Conservation (phyloP, 2,113 vertebrate genomes). For the Caretta caretta region DNA sequence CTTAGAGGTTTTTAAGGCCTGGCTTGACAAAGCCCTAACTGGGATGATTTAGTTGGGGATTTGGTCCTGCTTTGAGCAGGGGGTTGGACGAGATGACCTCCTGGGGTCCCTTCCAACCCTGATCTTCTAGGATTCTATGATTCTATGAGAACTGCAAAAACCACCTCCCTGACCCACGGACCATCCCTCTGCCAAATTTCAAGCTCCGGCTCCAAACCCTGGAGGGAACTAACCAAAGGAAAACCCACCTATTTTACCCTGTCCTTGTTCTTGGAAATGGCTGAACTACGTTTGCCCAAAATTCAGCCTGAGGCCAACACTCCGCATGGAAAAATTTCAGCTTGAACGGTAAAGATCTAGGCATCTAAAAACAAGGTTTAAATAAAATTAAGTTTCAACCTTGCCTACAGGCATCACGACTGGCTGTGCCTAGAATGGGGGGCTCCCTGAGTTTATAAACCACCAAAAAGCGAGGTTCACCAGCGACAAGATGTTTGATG, state of each 20-base stretch:
- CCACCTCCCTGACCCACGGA: neutral
- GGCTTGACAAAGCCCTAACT: no score
- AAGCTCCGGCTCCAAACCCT: neutral
- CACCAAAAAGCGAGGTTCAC: neutral
- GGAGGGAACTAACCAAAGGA: no score
- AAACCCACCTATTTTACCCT: neutral
- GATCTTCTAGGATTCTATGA: no score
- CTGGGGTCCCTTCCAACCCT: no score
- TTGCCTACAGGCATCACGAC: neutral
- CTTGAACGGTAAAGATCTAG: neutral
- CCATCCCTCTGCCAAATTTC: neutral
- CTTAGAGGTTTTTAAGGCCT: no score
- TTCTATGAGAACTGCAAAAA: no score
- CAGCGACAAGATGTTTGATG: neutral
- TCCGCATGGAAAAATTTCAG: neutral
- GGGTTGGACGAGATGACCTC: no score
- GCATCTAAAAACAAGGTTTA: neutral
- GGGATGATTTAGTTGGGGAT: no score
- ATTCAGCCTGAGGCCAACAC: neutral
- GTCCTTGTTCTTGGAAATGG: neutral
- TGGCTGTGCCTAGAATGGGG: neutral
- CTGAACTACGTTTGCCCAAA: neutral
- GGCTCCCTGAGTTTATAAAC: neutral
- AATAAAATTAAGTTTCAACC: neutral
- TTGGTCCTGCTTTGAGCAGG: no score